A percentile compares a stretch with the other conserved stretches of the same genome.
Evolutionary conservation across 1,140 invertebrate species (phyloP).

Genomic region (Sinella curviseta): DNA sequence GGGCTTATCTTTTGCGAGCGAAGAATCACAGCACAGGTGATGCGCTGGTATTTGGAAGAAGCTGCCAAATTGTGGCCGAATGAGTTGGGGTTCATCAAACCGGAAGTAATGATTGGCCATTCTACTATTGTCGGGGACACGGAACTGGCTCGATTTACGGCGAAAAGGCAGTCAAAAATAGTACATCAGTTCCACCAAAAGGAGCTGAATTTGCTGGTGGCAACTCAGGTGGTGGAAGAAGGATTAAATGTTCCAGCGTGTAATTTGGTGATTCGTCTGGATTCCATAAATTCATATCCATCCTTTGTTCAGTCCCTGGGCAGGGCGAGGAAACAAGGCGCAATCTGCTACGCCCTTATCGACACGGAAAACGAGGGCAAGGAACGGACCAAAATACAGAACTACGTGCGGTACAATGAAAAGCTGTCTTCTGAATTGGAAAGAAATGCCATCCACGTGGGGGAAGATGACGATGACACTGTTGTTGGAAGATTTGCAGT

Average conservation of each 20-base stretch:
- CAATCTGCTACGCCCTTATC: background rate
- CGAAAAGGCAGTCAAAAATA: slow-evolving; percentile 64
- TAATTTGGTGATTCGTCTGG: slow-evolving; percentile 74
- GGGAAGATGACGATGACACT: background rate
- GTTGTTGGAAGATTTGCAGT: background rate
- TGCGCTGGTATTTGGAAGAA: slow-evolving; percentile 70
- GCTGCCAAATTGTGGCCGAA: slow-evolving; percentile 34
- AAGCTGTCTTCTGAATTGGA: background rate
- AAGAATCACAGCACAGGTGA: slow-evolving; percentile 72
- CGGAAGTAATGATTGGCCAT: slow-evolving; percentile 73
- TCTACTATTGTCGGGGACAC: slow-evolving; percentile 60
- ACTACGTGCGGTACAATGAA: background rate
- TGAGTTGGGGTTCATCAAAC: slow-evolving; percentile 62
- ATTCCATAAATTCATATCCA: slow-evolving; percentile 51
- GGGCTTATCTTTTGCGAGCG: slow-evolving; percentile 80
- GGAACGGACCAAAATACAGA: background rate
- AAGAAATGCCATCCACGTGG: background rate
- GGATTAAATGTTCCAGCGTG: slow-evolving; percentile 80
- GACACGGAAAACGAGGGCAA: background rate
- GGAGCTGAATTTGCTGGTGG: background rate
- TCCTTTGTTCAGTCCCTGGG: slow-evolving; percentile 15
- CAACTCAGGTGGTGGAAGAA: slow-evolving; percentile 71
- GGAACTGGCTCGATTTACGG: slow-evolving; percentile 59
- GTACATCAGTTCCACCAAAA: slow-evolving; percentile 53
- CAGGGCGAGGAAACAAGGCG: background rate